These are phyloP conservation scores for Heterodera carotae DNA, from an alignment of 1,140 invertebrate genomes.

Conservation along the genomic window DNA sequence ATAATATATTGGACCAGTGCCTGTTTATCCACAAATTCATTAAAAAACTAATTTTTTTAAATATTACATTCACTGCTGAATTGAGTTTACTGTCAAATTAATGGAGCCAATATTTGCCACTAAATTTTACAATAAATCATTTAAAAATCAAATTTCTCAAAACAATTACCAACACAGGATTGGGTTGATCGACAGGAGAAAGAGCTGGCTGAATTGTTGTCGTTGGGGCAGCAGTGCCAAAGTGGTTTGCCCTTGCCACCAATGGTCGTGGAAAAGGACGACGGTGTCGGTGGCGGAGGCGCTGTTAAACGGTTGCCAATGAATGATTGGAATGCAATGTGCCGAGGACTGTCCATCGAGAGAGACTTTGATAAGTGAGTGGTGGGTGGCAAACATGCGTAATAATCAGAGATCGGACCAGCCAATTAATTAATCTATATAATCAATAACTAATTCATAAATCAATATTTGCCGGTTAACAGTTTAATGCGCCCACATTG, in stretches of 20 bases:
- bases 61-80: too few species aligned
- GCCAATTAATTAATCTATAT: neutral
- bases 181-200: neutral
- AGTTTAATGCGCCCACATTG: neutral
- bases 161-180: neutral
- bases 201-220: neutral
- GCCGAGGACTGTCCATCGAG: neutral
- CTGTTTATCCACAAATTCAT: too few species aligned
- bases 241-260: neutral
- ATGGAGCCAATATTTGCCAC: too few species aligned
- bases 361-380: neutral
- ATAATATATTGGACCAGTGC: too few species aligned
- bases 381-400: neutral
- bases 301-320: neutral
- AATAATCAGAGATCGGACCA: too few species aligned
- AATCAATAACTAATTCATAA: neutral
- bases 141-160: neutral
- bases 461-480: neutral
- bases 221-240: neutral
- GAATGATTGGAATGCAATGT: neutral
- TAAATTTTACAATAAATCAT: neutral
- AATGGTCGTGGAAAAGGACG: neutral
- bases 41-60: too few species aligned
- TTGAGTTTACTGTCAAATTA: too few species aligned
- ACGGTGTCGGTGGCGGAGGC: too few species aligned